A percentile compares a stretch with the other conserved stretches of the same genome.
phyloP scores from a whole-genome alignment of 2,797 vertebrate genomes.

The Cossypha dichroa region DNA sequence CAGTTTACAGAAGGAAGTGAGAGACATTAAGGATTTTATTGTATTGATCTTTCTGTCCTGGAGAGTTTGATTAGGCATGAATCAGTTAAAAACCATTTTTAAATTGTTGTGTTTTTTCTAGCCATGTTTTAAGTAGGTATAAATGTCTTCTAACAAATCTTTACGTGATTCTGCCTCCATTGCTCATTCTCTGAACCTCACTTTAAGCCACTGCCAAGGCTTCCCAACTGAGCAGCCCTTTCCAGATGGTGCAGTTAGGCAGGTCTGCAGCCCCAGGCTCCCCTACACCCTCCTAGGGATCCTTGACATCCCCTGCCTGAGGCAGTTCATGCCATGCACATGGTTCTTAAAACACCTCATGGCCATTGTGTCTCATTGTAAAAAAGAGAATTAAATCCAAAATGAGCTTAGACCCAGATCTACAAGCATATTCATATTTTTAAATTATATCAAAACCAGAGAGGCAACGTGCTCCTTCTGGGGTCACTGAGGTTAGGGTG shows the following conservation, averaged over 20 bases:
- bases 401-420: neutral
- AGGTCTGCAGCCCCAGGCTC: neutral
- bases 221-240: neutral
- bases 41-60: neutral
- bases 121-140: neutral
- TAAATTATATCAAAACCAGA: neutral
- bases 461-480: accelerated
- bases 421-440: neutral
- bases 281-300: neutral
- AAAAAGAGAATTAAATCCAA: neutral
- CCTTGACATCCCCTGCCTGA: neutral
- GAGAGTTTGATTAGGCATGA: neutral
- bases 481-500: neutral
- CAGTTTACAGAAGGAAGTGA: neutral
- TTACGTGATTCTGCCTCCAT: neutral
- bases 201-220: neutral
- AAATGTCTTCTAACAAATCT: neutral
- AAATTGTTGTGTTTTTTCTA: neutral
- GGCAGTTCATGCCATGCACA: accelerated
- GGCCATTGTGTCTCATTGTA: neutral
- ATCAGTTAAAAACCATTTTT: neutral
- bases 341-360: neutral
- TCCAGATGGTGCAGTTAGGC: neutral
- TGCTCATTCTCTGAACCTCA: neutral
- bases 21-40: neutral